Evolutionary conservation across 2,888 invertebrate species (phyloP).

Genomic region (Phalera bucephala): DNA sequence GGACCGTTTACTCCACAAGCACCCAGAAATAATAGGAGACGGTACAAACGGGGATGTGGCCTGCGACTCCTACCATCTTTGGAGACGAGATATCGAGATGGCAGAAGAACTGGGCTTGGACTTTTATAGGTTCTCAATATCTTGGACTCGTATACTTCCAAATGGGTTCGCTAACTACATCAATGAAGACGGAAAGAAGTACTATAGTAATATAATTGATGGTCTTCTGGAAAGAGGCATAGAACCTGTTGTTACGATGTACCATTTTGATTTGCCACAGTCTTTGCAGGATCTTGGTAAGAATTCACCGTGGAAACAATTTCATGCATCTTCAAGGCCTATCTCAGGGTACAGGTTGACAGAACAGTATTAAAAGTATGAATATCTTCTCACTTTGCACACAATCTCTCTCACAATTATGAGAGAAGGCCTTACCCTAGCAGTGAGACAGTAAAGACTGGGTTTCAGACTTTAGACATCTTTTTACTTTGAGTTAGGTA

Average conservation of each 20-base stretch:
- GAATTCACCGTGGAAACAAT: too few species aligned
- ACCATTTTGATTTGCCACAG: slow-evolving; percentile 71
- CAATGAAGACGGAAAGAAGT: slow-evolving; percentile 82
- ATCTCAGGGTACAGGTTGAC: too few species aligned
- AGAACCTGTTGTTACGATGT: slow-evolving; percentile 53
- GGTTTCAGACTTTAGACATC: too few species aligned
- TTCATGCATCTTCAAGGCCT: too few species aligned
- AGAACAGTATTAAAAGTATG: too few species aligned
- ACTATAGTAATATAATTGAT: slow-evolving; percentile 77
- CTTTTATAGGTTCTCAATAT: too few species aligned
- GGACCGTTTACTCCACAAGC: slow-evolving; percentile 62
- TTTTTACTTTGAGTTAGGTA: too few species aligned
- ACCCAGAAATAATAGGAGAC: slow-evolving; percentile 21
- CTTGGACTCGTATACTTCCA: slow-evolving; percentile 87
- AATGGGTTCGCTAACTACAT: slow-evolving; percentile 78
- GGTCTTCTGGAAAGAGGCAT: slow-evolving; percentile 51
- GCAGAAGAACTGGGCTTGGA: slow-evolving; percentile 86
- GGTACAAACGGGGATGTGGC: slow-evolving; percentile 81
- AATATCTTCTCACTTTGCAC: background rate
- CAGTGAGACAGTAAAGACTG: too few species aligned
- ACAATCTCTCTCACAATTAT: slow-evolving; percentile 7
- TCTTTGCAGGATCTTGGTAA: slow-evolving; percentile 38
- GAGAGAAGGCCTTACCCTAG: too few species aligned
- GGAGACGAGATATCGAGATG: too few species aligned
- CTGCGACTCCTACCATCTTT: too few species aligned